Base-by-base conservation (phyloP, 2,113 vertebrate genomes). In the Nerophis lumbriciformis region DNA sequence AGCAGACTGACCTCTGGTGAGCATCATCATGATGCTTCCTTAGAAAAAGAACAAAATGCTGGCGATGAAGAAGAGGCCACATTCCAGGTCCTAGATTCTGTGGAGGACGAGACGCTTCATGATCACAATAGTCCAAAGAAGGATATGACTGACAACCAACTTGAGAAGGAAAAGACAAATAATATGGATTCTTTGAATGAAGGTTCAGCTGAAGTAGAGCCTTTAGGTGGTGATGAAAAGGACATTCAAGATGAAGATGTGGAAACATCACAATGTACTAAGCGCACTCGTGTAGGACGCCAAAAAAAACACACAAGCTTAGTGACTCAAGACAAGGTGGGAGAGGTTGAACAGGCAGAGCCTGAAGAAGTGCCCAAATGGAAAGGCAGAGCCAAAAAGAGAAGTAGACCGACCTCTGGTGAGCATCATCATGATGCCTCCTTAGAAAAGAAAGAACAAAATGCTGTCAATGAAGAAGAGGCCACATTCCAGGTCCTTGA, bases 21-120 rank as follows among this genome's bases (percentile, higher is more conserved):
- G 42, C 9, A 44, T 9, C 42, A 44, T 44, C 42, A 44, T 5
- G 3, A 2, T 0, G 8, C 3, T 1, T n/a, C 56, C 10, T 9
- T 7, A 1, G 71, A 72, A 6, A 38, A 0, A 0, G 15, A 59
- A 8, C 47, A 45, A 38, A 56, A 56, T 1, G 9, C 36, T 0
- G 53, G 47, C 5, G 36, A 6, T 0, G 61, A 69, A 0, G 68
- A 79, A 19, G 66, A 78, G 8, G 35, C 36, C 1, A 42, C 53
- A 0, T 84, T 58, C 4, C 11, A 77, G 44, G 44, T 82, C 19
- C 48, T 82, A 45, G 80, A 83, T 48, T 83, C 77, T 6, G 73
- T 82, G 36, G 77, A 75, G n/a, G 63, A 61, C 0, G 58, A 75
- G 11, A 15, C 50, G 8, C 19, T 6, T 2, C 15, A 44, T 5